Evolutionary conservation across 2,888 invertebrate genomes (phyloP), one percentile per base, ranked within the genome.

Genomic region (Drosophila mayaguana): DNA sequence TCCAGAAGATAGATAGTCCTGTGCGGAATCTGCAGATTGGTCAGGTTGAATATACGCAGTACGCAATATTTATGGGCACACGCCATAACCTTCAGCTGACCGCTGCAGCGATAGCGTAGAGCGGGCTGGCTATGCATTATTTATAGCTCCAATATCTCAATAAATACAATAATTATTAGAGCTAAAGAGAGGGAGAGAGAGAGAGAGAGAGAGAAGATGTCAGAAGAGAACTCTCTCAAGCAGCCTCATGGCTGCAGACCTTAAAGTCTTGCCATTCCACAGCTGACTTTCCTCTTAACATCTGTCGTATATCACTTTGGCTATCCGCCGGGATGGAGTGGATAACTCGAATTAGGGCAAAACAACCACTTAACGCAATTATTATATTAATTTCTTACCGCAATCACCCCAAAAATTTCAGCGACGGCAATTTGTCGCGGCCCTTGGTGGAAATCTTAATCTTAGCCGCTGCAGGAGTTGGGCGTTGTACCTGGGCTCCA

Each of bases 331-430:
- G 28, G 1, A 3, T 25, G 25, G n/a, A 48, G 12, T 34, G 56
- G 20, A 18, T 38, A 48, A 9, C 57, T 53, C 8, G 55, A 62
- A 53, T 64, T 55, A 60, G 60, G 63, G 42, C 60, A 72, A 75
- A 75, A 77, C 72, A 78, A 72, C 72, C 78, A 75, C 78, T 83
- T 83, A 83, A 75, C 74, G 73, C 81, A 86, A 86, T 83, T 81
- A 83, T 86, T 83, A 81, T 81, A 83, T 86, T 83, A 86, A 86
- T 83, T 83, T 75, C 81, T 61, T 69, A 53, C 64, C 69, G 43
- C 59, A 68, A 46, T 63, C 73, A 63, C 59, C 72, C 72, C 60
- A 59, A 65, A 61, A 61, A 63, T 11, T 11, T 32, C 32, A 61
- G 57, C 60, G 43, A 63, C 63, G 43, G 61, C 63, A 63, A 71